Evolutionary conservation across 2,888 invertebrate species (phyloP).

Genomic region (Sturmia bella): DNA sequence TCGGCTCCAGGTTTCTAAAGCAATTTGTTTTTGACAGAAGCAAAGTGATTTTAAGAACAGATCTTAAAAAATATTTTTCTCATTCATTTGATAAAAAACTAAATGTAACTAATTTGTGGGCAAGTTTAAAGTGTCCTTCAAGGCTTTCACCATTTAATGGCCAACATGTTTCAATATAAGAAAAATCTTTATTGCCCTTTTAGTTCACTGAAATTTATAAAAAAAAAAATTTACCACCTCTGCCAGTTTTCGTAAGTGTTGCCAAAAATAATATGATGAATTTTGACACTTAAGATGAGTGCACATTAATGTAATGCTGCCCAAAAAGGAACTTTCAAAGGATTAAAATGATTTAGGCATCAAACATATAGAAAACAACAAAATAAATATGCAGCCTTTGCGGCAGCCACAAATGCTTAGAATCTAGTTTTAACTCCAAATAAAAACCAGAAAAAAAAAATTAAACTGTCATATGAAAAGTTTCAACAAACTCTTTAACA

Average conservation of each 20-base stretch:
- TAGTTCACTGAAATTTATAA: constrained; percentile 17
- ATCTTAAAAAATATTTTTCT: too few species aligned
- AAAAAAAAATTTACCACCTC: constrained; percentile 37
- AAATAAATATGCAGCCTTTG: not conserved
- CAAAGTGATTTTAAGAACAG: too few species aligned
- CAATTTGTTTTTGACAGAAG: too few species aligned
- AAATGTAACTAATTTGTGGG: too few species aligned
- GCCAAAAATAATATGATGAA: constrained; percentile 73
- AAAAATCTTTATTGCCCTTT: too few species aligned
- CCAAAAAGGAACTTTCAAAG: constrained; percentile 76
- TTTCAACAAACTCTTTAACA: constrained; percentile 54
- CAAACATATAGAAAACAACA: constrained; percentile 30
- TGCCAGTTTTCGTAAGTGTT: constrained; percentile 14
- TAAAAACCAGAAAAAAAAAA: not conserved
- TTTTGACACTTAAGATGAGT: constrained; percentile 75
- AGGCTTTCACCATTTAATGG: too few species aligned
- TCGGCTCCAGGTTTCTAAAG: too few species aligned
- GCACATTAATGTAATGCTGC: constrained; percentile 77
- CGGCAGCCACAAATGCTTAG: not conserved
- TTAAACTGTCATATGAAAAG: constrained; percentile 49
- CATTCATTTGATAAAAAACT: too few species aligned
- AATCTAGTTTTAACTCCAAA: constrained; percentile 35
- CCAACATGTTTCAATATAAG: too few species aligned
- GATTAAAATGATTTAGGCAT: constrained; percentile 76
- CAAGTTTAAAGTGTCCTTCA: too few species aligned